Percentiles rank a stretch among this genome's conserved stretches.
phyloP scores from a whole-genome alignment of 1,140 invertebrate genomes.

The Drosophila sulfurigaster region DNA sequence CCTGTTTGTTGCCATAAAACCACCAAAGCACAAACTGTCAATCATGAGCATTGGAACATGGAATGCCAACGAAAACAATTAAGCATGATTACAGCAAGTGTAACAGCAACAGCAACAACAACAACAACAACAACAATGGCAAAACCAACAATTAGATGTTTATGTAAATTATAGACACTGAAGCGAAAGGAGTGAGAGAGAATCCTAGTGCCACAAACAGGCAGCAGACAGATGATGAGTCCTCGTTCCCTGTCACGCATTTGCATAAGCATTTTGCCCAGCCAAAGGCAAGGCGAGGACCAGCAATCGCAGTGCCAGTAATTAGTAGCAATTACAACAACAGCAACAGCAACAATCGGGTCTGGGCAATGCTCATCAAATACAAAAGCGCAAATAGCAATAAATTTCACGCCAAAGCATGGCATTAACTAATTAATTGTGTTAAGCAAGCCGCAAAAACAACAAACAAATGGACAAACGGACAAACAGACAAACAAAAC shows the following conservation, averaged over 20 bases:
- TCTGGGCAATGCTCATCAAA: constrained; percentile 58
- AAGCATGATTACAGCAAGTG: constrained; percentile 76
- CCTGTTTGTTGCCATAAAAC: constrained; percentile 55
- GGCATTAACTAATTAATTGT: constrained; percentile 82
- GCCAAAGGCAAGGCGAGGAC: constrained; percentile 6
- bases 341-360: constrained; percentile 12
- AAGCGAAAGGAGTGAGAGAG: constrained; percentile 32
- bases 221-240: constrained; percentile 42
- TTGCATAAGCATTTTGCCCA: constrained; percentile 67
- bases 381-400: constrained; percentile 71
- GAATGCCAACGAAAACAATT: constrained; percentile 79
- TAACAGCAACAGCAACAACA: constrained; percentile 26
- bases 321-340: constrained; percentile 76
- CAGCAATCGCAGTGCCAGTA: constrained; percentile 67
- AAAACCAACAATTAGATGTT: constrained; percentile 77
- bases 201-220: constrained; percentile 29
- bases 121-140: constrained; percentile 50
- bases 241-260: constrained; percentile 31
- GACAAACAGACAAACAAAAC: constrained; percentile 22
- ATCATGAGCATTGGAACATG: constrained; percentile 74
- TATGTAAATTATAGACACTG: constrained; percentile 77
- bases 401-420: constrained; percentile 76
- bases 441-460: constrained; percentile 71
- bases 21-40: constrained; percentile 78
- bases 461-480: constrained; percentile 44